Evolutionary conservation across 2,113 vertebrate species (phyloP).

Genomic region (Pithys albifrons): DNA sequence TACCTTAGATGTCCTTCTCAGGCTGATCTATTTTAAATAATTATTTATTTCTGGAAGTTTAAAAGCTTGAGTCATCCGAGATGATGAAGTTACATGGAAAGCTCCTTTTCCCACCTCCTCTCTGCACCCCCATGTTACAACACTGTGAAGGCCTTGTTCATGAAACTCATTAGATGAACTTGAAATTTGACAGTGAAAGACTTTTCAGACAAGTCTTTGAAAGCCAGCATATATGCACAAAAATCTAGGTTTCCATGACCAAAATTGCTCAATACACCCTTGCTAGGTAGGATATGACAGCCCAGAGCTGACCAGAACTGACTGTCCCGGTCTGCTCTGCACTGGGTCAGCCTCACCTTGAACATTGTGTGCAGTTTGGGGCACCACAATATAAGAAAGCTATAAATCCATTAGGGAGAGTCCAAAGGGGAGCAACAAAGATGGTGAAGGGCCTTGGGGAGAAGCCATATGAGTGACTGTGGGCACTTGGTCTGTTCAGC

Average conservation of each 20-base stretch:
- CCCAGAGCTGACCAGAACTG: background rate
- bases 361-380: background rate
- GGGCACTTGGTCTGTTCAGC: background rate
- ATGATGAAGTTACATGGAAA: constrained; percentile 3
- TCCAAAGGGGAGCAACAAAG: background rate
- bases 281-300: background rate
- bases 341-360: background rate
- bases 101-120: background rate
- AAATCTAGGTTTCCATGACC: background rate
- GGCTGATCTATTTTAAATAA: background rate
- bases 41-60: constrained; percentile 23
- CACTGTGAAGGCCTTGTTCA: background rate
- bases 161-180: background rate
- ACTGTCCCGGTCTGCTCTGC: background rate
- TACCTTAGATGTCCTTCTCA: background rate
- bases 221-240: background rate
- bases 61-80: background rate
- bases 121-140: background rate
- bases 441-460: background rate
- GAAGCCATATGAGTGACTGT: background rate
- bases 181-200: background rate
- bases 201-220: background rate
- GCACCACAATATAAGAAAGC: background rate
- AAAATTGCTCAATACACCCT: background rate
- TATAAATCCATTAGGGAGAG: background rate